phyloP scores from a whole-genome alignment of 53 echinoderm and acorn worm genomes.

The Mesocentrotus franciscanus region DNA sequence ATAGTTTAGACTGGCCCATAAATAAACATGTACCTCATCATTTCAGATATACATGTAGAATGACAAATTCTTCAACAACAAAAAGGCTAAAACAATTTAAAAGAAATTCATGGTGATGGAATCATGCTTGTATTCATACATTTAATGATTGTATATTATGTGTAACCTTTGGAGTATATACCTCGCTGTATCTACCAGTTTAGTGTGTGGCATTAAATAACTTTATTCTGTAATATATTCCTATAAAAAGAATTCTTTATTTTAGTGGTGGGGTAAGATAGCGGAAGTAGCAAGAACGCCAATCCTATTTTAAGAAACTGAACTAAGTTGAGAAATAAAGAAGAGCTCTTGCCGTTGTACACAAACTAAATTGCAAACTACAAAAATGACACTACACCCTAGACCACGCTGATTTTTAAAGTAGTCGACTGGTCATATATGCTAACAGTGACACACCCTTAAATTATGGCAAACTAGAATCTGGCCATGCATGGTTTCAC shows the following conservation, averaged over 20 bases:
- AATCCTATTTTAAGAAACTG: too few species aligned
- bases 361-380: neutral
- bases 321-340: too few species aligned
- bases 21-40: too few species aligned
- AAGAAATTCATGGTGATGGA: too few species aligned
- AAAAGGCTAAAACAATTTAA: too few species aligned
- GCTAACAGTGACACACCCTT: neutral
- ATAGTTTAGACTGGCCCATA: too few species aligned
- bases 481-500: neutral
- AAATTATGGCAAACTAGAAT: neutral
- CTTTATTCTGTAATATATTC: neutral
- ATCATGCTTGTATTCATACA: neutral
- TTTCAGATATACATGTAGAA: too few species aligned
- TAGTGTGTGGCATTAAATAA: neutral
- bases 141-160: neutral
- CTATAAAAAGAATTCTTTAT: too few species aligned
- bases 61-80: too few species aligned
- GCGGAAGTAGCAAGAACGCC: neutral
- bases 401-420: neutral
- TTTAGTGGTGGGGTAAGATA: too few species aligned
- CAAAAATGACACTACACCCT: neutral
- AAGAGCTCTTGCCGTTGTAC: neutral
- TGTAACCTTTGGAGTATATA: neutral
- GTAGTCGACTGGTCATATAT: neutral
- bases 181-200: neutral